phyloP scores from a whole-genome alignment of 2,888 invertebrate genomes.

The Morinoia aosen region DNA sequence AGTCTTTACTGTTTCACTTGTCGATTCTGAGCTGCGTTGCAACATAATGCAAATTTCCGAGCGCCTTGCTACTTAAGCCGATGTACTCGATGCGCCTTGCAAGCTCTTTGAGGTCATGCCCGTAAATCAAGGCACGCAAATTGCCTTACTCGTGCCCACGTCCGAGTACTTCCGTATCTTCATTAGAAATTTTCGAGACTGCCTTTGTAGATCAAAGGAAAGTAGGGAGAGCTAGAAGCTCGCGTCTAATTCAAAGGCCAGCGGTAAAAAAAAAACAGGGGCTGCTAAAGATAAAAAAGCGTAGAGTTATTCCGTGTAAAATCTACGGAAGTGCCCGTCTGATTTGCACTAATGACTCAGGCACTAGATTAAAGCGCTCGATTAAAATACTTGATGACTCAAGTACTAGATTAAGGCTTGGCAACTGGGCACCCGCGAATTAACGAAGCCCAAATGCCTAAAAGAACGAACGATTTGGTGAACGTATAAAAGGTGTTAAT shows the following conservation, averaged over 20 bases:
- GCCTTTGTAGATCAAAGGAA: conserved; percentile 26
- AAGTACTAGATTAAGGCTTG: conserved; percentile 5
- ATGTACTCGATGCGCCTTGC: background rate
- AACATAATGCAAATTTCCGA: background rate
- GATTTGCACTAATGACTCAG: conserved; percentile 30
- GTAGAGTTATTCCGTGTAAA: background rate
- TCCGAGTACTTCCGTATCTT: conserved; percentile 10
- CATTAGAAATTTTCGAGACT: conserved; percentile 21
- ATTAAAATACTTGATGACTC: background rate
- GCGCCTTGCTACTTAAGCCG: background rate
- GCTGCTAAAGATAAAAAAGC: background rate
- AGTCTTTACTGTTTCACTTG: background rate
- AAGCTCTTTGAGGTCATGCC: background rate
- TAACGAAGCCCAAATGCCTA: background rate
- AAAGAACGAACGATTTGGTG: background rate
- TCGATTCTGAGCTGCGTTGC: background rate
- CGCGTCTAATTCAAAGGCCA: conserved; percentile 18
- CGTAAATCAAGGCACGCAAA: background rate
- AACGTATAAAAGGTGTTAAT: background rate
- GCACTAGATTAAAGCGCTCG: background rate
- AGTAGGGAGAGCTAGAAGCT: background rate
- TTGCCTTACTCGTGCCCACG: background rate
- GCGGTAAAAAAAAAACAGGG: background rate
- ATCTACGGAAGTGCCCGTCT: conserved; percentile 14
- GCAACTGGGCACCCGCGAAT: background rate